phyloP scores from a whole-genome alignment of 2,113 vertebrate species.

The Edolisoma coerulescens region DNA sequence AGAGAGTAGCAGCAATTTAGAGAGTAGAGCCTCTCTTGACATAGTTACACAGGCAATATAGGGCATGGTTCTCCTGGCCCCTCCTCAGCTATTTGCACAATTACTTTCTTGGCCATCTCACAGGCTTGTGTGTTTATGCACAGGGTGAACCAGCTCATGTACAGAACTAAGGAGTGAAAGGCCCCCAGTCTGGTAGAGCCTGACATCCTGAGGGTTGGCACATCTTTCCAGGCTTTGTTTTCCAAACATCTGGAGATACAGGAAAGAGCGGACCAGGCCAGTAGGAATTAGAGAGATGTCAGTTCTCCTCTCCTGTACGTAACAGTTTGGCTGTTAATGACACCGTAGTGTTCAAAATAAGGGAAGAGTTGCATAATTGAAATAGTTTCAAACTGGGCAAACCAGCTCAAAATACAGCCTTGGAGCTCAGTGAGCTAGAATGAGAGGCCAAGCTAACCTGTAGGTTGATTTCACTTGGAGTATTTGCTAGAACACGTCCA shows the following conservation, averaged over 20 bases:
- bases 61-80: background rate
- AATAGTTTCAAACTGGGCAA: background rate
- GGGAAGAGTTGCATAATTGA: background rate
- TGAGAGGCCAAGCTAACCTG: background rate
- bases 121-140: background rate
- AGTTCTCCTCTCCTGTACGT: background rate
- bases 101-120: background rate
- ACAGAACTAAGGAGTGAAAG: background rate
- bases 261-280: background rate
- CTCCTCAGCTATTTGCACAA: background rate
- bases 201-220: background rate
- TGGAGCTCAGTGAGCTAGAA: background rate
- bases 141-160: rapidly evolving
- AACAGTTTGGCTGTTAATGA: background rate
- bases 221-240: background rate
- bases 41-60: background rate
- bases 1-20: background rate
- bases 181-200: background rate
- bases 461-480: background rate
- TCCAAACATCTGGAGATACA: background rate
- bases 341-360: background rate
- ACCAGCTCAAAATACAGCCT: background rate
- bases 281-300: background rate
- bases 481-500: background rate
- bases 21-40: background rate